Conservation (phyloP, 2,888 invertebrate species). For the Hydrotaea diabolus region DNA sequence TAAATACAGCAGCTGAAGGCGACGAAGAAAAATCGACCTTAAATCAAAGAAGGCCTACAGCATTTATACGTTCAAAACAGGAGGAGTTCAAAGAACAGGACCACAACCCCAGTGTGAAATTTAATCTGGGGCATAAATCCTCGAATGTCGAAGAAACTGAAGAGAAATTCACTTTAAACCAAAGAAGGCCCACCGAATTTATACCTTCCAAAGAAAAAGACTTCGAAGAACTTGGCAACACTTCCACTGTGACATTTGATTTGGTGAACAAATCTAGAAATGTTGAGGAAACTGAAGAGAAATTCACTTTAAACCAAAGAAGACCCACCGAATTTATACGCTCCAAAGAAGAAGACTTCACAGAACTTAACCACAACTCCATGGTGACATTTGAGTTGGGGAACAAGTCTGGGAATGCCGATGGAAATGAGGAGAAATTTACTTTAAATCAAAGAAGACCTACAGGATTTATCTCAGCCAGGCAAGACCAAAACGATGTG, state of each 20-base stretch:
- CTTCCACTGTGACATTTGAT: neutral
- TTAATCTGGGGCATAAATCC: neutral
- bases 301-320: constrained; percentile 45
- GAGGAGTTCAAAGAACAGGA: constrained; percentile 24
- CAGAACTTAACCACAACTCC: too few relatives aligned
- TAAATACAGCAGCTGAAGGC: neutral
- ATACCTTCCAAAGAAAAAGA: neutral
- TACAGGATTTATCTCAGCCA: neutral
- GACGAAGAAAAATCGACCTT: constrained; percentile 33
- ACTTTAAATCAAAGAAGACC: constrained; percentile 46
- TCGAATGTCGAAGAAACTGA: neutral
- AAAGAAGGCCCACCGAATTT: constrained; percentile 47
- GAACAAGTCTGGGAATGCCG: neutral
- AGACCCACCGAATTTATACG: constrained; percentile 39
- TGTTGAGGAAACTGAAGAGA: neutral
- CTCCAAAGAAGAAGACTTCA: neutral
- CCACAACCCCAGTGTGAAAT: neutral
- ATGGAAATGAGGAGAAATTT: neutral
- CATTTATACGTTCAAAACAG: neutral
- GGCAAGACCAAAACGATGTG: neutral
- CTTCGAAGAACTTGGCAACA: neutral
- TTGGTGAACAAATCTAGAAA: neutral
- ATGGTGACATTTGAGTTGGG: neutral
- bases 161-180: constrained; percentile 38
- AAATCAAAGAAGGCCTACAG: constrained; percentile 53